A percentile compares a stretch with the other conserved stretches of the same genome.
These are phyloP conservation scores for Pristionchus entomophagus DNA, from an alignment of 2,888 invertebrate genomes.

Conservation along the genomic window DNA sequence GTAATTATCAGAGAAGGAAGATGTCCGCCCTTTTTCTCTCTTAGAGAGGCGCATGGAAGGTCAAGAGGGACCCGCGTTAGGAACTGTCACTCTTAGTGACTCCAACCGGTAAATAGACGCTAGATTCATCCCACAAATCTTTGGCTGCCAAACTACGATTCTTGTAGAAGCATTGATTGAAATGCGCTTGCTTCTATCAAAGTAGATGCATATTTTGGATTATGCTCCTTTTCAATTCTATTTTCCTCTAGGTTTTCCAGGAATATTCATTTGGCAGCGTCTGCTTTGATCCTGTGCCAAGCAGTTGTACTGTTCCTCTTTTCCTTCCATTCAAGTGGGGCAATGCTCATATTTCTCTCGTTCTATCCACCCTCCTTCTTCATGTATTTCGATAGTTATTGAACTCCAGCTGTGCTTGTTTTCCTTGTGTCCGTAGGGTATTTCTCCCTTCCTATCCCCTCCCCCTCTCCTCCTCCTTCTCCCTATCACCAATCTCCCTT, in stretches of 20 bases:
- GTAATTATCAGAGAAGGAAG: conserved; percentile 21
- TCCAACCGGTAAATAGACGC: conserved; percentile 24
- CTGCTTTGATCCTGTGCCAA: neutral
- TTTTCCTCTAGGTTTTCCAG: too few relatives aligned
- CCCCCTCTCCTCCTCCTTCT: neutral
- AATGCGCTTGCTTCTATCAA: too few relatives aligned
- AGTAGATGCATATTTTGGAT: neutral
- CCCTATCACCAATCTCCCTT: neutral
- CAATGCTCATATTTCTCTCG: neutral
- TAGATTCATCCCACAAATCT: neutral
- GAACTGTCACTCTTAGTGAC: neutral
- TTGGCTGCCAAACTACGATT: too few relatives aligned
- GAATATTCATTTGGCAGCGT: too few relatives aligned
- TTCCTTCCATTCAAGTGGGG: conserved; percentile 4
- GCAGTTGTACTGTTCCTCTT: neutral
- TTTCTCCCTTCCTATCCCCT: neutral
- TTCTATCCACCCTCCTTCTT: neutral
- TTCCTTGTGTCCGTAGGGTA: neutral
- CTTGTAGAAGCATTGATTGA: too few relatives aligned
- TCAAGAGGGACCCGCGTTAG: conserved; percentile 20
- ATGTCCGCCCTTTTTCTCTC: conserved; percentile 22
- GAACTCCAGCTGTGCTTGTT: conserved; percentile 31
- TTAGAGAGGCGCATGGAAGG: conserved; percentile 26
- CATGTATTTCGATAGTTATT: conserved; percentile 31
- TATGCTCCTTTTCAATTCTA: too few relatives aligned